phyloP scores from a whole-genome alignment of 2,797 vertebrate species.

The Hafferia zeledoni region DNA sequence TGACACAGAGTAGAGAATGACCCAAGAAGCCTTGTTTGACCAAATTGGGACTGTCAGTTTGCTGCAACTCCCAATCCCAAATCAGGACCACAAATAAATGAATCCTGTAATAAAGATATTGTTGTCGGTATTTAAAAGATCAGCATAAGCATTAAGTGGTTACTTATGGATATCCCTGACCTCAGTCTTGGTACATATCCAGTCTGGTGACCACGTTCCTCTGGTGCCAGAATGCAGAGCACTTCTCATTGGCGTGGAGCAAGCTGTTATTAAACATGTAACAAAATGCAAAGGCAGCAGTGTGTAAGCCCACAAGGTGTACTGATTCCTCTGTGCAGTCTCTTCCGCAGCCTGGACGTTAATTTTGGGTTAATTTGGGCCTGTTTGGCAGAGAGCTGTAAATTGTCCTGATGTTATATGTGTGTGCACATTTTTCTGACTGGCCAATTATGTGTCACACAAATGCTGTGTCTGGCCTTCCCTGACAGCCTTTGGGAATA shows the following conservation, averaged over 20 bases:
- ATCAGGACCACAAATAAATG: slow-evolving; percentile 5
- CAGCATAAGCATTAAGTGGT: not conserved
- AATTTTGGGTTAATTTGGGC: not conserved
- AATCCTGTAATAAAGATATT: slow-evolving; percentile 11
- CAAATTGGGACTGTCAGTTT: not conserved
- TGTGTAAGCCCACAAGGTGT: not conserved
- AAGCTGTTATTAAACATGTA: not conserved
- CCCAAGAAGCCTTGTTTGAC: not conserved
- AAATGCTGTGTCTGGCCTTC: not conserved
- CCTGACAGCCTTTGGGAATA: not conserved
- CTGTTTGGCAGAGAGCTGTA: not conserved
- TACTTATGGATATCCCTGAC: not conserved
- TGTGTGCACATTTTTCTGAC: not conserved
- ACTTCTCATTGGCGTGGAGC: not conserved
- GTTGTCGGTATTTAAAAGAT: slow-evolving; percentile 16
- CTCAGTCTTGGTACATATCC: not conserved
- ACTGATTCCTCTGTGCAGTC: not conserved
- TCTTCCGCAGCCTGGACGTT: not conserved
- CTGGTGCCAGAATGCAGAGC: not conserved
- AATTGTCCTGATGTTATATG: not conserved
- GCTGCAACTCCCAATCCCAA: not conserved
- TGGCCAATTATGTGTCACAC: not conserved
- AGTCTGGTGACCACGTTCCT: not conserved
- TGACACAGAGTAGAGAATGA: not conserved
- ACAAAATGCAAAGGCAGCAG: not conserved